These are phyloP conservation scores for Agonopterix alstromeriana DNA, from an alignment of 2,888 invertebrate species.

Conservation along the genomic window DNA sequence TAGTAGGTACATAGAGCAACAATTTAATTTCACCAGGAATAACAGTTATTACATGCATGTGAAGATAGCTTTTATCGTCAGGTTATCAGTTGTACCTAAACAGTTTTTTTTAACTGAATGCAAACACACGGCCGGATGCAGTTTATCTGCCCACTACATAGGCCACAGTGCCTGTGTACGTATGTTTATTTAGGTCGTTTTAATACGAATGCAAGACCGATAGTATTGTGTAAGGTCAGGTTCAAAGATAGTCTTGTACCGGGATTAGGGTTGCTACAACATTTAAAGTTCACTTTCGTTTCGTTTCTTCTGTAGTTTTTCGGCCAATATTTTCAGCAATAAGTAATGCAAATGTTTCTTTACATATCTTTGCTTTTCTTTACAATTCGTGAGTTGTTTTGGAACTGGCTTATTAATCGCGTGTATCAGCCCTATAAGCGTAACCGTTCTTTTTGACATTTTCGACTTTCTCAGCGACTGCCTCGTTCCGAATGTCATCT, in stretches of 20 bases:
- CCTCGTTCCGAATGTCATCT: slow-evolving; percentile 31
- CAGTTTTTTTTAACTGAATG: slow-evolving; percentile 21
- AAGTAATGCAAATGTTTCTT: too few relatives aligned
- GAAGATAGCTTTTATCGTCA: slow-evolving; percentile 1
- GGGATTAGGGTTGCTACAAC: neutral
- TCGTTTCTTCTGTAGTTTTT: too few relatives aligned
- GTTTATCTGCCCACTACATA: slow-evolving; percentile 43
- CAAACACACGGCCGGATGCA: slow-evolving; percentile 54
- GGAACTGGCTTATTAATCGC: neutral
- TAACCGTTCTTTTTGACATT: slow-evolving; percentile 10
- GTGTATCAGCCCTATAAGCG: slow-evolving; percentile 4
- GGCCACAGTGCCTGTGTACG: slow-evolving; percentile 21
- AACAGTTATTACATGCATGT: neutral
- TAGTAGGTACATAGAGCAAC: too few relatives aligned
- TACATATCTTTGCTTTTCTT: too few relatives aligned
- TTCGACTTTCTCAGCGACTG: slow-evolving; percentile 6
- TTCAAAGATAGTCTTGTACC: slow-evolving; percentile 19
- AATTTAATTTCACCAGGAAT: neutral
- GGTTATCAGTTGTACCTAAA: slow-evolving; percentile 15
- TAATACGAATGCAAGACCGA: slow-evolving; percentile 24
- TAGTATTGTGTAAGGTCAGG: slow-evolving; percentile 64
- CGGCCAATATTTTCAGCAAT: too few relatives aligned
- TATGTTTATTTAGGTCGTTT: slow-evolving; percentile 47
- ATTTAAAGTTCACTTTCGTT: too few relatives aligned
- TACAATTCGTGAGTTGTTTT: too few relatives aligned